Evolutionary conservation across 2,797 vertebrate species (phyloP), one percentile per base, ranked within the genome.

Genomic region (Lerista edwardsae): DNA sequence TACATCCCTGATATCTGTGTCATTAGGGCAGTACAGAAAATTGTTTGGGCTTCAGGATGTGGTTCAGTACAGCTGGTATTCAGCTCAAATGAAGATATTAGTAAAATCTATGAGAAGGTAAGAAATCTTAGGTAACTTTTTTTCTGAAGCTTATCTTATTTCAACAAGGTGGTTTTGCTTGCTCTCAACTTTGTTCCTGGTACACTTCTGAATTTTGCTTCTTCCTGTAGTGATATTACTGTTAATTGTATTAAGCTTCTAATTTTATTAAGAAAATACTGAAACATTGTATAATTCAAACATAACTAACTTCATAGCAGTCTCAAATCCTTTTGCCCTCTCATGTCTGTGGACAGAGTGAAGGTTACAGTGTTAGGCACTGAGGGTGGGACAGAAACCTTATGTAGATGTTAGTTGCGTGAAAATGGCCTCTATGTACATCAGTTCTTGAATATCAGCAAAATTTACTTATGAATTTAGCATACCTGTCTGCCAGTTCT

Each of bases 1-100:
- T 99, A 98, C 86, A 99, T 99, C 97, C 99, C 99, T 93, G 99
- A 99, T 94, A 99, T 99, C 89, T 99, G 98, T 95, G 98, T 99
- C 92, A 99, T 99, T 93, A 97, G 98, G 93, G 99, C 98, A 67
- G 97, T 99, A 82, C 99, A 99, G 92, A 99, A 99, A 96, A 99
- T 99, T 71, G 98, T 99, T 86, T 99, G 99, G 99, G 98, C 98
- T 6, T 99, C 99, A 76, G 99, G 99, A 89, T 99, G 98, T 92
- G 99, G 99, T 62, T 97, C 98, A 69, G 97, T 99, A 88, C 98
- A 99, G 90, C 97, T 99, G 25, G 98, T 99, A 85, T 99, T 99
- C 95, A 99, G 98, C 92, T 97, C 98, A 1, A 99, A 98, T 95
- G 99, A 99, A 84, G 99, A 99, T 93, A 98, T 99, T n/a, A 98